A percentile compares a stretch with the other conserved stretches of the same genome.
These are phyloP conservation scores for Diogma glabrata DNA, from an alignment of 2,888 invertebrate genomes.

Conservation along the genomic window DNA sequence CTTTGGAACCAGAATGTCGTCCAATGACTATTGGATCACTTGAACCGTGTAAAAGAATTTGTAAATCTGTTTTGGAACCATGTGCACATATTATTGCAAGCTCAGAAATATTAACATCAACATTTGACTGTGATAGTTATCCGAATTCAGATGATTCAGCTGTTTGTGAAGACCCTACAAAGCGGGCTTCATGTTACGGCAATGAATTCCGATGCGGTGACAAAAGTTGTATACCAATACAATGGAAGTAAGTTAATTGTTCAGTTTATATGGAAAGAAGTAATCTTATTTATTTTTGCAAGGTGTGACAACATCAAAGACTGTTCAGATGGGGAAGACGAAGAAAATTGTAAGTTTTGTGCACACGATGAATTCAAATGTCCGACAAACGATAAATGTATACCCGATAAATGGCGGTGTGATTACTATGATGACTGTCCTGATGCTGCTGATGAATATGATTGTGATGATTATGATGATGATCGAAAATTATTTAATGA, in stretches of 20 bases:
- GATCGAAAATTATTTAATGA: slow-evolving; percentile 22
- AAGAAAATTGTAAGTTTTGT: slow-evolving; percentile 37
- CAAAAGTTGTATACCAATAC: slow-evolving; percentile 46
- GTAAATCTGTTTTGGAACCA: slow-evolving; percentile 49
- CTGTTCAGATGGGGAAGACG: slow-evolving; percentile 38
- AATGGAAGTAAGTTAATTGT: slow-evolving; percentile 36
- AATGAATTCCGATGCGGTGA: slow-evolving; percentile 47
- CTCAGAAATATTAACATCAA: slow-evolving; percentile 40
- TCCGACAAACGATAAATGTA: slow-evolving; percentile 39
- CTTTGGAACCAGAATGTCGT: slow-evolving; percentile 55
- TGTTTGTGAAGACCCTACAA: slow-evolving; percentile 43
- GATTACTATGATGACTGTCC: slow-evolving; percentile 50
- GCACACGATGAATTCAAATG: slow-evolving; percentile 38
- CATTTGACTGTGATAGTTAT: slow-evolving; percentile 50
- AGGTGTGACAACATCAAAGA: slow-evolving; percentile 40
- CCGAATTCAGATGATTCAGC: slow-evolving; percentile 40
- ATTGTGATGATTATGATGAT: slow-evolving; percentile 37
- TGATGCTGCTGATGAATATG: slow-evolving; percentile 48
- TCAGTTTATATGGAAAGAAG: background rate
- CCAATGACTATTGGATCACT: slow-evolving; percentile 45
- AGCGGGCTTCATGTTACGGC: slow-evolving; percentile 39
- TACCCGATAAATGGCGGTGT: slow-evolving; percentile 47
- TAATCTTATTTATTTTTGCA: background rate
- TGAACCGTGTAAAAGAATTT: slow-evolving; percentile 51
- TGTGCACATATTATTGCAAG: slow-evolving; percentile 48